Evolutionary conservation across 2,113 vertebrate species (phyloP).

Genomic region (Ochotona curzoniae): DNA sequence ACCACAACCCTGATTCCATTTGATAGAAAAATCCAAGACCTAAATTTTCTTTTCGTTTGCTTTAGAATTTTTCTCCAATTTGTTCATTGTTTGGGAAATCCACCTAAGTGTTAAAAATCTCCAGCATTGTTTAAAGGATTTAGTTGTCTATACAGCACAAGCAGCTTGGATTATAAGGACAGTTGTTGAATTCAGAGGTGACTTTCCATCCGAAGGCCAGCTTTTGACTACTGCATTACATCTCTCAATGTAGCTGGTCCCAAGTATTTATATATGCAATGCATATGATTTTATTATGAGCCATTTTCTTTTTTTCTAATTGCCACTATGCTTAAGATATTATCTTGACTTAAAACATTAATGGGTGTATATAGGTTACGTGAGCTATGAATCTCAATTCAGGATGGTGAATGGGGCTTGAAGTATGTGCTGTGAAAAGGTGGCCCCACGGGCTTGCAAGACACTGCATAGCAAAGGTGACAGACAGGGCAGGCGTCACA

Average conservation of each 20-base stretch:
- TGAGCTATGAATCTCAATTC: background rate
- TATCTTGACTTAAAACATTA: slow-evolving; percentile 4
- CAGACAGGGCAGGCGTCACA: background rate
- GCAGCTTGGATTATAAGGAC: background rate
- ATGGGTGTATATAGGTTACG: background rate
- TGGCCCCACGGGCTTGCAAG: background rate
- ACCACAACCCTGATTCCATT: background rate
- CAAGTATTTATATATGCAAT: background rate
- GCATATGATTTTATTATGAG: background rate
- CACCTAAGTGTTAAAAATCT: background rate
- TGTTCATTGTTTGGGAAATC: slow-evolving; percentile 10
- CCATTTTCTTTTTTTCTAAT: slow-evolving; percentile 14
- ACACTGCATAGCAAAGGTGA: background rate
- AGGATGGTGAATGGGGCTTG: background rate
- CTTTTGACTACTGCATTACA: background rate
- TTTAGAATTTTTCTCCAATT: background rate
- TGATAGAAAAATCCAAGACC: background rate
- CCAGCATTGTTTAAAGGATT: background rate
- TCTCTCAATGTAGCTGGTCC: background rate
- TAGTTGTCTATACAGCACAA: background rate
- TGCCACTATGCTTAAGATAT: background rate
- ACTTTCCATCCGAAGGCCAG: background rate
- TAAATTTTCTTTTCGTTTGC: background rate
- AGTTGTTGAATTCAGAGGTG: background rate
- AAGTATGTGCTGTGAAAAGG: slow-evolving; percentile 20